Evolutionary conservation across 2,113 vertebrate genomes (phyloP).

Genomic region (Nymphicus hollandicus): DNA sequence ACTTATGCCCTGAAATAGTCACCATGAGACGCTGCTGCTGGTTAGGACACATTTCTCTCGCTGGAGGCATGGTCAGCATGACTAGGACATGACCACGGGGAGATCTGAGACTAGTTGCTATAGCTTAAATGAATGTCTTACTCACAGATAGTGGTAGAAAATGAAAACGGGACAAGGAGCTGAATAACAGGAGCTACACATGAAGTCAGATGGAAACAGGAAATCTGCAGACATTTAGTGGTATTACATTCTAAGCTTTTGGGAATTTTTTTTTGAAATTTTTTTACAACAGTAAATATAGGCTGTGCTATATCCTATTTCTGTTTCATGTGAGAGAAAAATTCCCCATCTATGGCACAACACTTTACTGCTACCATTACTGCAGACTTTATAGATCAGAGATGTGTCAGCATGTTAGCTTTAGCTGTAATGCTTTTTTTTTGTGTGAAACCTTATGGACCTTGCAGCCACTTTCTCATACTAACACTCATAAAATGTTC

Average conservation of each 20-base stretch:
- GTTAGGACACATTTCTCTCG: not conserved
- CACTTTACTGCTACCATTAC: constrained; percentile 73
- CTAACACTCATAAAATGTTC: constrained; percentile 71
- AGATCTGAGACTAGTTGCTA: not conserved
- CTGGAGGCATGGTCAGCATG: not conserved
- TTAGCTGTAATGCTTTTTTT: constrained; percentile 73
- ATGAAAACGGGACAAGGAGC: constrained; percentile 1
- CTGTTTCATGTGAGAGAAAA: constrained; percentile 66
- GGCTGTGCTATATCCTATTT: constrained; percentile 66
- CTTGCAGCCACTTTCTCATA: constrained; percentile 72
- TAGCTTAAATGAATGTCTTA: not conserved
- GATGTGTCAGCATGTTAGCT: constrained; percentile 75
- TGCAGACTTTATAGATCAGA: constrained; percentile 78
- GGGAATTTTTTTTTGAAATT: constrained; percentile 68
- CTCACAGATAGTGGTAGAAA: not conserved
- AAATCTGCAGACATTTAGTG: constrained; percentile 65
- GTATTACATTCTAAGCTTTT: constrained; percentile 69
- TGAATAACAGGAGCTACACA: constrained; percentile 20
- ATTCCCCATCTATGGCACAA: constrained; percentile 66
- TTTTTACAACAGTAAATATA: constrained; percentile 69
- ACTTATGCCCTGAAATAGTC: not conserved
- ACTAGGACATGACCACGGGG: not conserved
- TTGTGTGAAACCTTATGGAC: constrained; percentile 76
- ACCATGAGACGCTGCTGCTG: not conserved
- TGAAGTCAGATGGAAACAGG: constrained; percentile 64